Base-by-base conservation (phyloP, 2,797 vertebrate species). In the Distichodus sexfasciatus region DNA sequence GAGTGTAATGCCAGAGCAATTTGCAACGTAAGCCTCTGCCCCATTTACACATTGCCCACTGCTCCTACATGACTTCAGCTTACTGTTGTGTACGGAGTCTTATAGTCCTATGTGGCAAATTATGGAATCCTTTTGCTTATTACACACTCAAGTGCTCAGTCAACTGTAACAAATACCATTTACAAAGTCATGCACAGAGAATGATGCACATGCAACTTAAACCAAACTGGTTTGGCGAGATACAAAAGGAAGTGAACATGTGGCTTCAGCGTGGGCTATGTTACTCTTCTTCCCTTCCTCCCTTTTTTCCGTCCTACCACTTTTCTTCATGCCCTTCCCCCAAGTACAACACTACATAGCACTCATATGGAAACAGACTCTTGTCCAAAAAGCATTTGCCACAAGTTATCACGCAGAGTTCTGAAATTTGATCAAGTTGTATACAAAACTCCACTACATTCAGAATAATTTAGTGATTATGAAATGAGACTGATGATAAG, bases 201-300 rank as follows among this genome's bases (percentile, higher is more conserved):
- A 9, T 15, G 21, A 2, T 9, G n/a, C 35, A 40, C 65, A 41
- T 33, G 38, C 50, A 57, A 26, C 24, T 51, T 36, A 54, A 24
- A 9, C 29, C 40, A 26, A 68, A 44, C 24, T 23, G 38, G 11
- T 21, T 2, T 41, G 15, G 26, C 4, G 14, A 26, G 29, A 2
- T 53, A 10, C 33, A 29, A 79, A 81, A 84, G 80, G 71, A 80
- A 43, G 26, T 21, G 50, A 77, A 67, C 80, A 78, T 67, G 80
- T 80, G 83, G 71, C 33, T 69, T 70, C 44, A 46, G 40, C 41
- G 26, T n/a, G n/a, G 26, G 33, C 29, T n/a, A n/a, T n/a, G 19
- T 48, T 47, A 53, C 14, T 68, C 28, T 58, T 60, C 33, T 63
- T 29, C 44, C 31, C 77, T 44, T 63, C 50, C 47, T 61, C 50